Base-by-base conservation (phyloP, 2,888 invertebrate genomes). In the Ectropis crepuscularia region DNA sequence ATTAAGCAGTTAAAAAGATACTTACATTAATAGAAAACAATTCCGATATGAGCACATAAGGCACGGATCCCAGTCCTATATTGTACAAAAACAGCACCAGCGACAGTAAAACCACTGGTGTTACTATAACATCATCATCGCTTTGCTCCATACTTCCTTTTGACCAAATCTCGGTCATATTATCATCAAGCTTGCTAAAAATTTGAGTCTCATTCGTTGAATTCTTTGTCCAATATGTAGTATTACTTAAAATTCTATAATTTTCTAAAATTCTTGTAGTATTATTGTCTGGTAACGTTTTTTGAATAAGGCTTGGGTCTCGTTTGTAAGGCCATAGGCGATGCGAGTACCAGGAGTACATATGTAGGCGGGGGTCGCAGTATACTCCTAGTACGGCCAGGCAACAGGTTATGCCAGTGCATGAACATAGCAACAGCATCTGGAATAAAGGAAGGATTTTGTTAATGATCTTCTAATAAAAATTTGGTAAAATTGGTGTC, bases 31-130 rank as follows among this genome's bases (percentile, higher is more conserved):
- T 81, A 47, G 87, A 76, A 82, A 92, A 92, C 58, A 92, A 68
- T 57, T 92, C 92, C 36, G 91, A 86, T 63, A 91, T 84, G 61
- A 92, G 78, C 39, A 92, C 90, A 72, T 86, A 92, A 83, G 92
- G 92, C 81, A 92, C 89, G 8, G 92, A 91, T 66, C 92, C 92
- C 72, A 92, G 79, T 50, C 92, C 92, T 53, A 92, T 85, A 63
- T 92, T 92, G 72, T 90, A 92, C 63, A 92, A 75, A 74, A 92
- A 92, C 46, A 92, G 70, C 53, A 88, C 85, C 54, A 83, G 59
- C 2, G 92, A 92, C 54, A 92, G 64, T 70, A 92, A 67, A 38
- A 85, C 75, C n/a, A 89, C 83, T 0, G 92, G 90, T 6, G 87
- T 79, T 85, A 89, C 89, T 55, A 91, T 77, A 9, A 79, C 74